Evolutionary conservation across 2,888 invertebrate genomes (phyloP), one percentile per base, ranked within the genome.

Genomic region (Drosophila borborema): DNA sequence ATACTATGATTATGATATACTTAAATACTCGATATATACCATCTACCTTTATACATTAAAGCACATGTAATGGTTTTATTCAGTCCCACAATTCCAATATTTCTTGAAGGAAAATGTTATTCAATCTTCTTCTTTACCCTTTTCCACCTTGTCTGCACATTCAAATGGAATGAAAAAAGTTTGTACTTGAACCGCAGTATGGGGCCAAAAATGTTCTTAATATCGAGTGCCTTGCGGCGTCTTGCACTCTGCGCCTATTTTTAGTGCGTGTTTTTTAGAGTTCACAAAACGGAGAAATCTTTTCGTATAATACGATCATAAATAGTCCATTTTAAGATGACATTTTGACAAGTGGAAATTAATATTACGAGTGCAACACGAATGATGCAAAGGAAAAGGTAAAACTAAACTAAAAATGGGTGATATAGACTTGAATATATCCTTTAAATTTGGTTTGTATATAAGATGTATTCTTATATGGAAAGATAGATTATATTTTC

Each of bases 251-350:
- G 40, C 45, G 51, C 53, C 66, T 71, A 73, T 76, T 74, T 72
- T 66, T 76, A 64, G 69, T 46, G 53, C 46, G 56, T 8, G 53
- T 69, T 70, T 74, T 72, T 77, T 74, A 71, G 72, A 74, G 69
- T 72, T 77, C 66, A 86, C 59, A 70, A 75, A 81, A 74, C 72
- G 64, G 64, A 74, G 62, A 63, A 40, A 45, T 40, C 58, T 63
- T 48, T 55, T 64, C 70, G 62, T 72, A 82, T 73, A 72, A 78
- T 78, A 84, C 75, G 71, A 69, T 67, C 82, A 89, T 89, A 81
- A 87, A 87, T 79, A 82, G 72, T 81, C 86, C 79, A 89, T 89
- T 89, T 87, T 69, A 55, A 72, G 72, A 72, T 85, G 88, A 88
- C 87, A 77, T 61, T 78, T 81, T 88, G 86, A 86, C 88, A 87